Evolutionary conservation across 2,113 vertebrate genomes (phyloP).

Genomic region (Datnioides undecimradiatus): DNA sequence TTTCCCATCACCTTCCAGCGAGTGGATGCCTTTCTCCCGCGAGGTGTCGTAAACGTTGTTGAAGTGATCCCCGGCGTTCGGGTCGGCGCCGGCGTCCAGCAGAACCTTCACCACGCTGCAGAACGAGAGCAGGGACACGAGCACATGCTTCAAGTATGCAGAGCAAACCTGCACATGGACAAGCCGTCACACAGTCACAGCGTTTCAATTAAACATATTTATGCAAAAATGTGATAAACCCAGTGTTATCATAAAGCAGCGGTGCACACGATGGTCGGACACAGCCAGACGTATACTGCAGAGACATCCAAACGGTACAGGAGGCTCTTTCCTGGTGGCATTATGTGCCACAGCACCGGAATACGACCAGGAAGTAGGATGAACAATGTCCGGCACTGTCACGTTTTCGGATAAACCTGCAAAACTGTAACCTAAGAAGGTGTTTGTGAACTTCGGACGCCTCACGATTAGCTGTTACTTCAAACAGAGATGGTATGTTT

Average conservation of each 20-base stretch:
- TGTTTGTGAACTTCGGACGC: too few relatives aligned
- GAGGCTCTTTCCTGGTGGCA: background rate
- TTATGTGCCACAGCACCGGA: background rate
- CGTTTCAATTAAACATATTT: too few relatives aligned
- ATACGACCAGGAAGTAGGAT: background rate
- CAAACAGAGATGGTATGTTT: too few relatives aligned
- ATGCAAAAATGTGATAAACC: background rate
- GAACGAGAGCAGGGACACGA: slow-evolving; percentile 44
- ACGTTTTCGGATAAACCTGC: too few relatives aligned
- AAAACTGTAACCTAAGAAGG: too few relatives aligned
- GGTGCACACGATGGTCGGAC: background rate
- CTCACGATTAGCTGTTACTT: too few relatives aligned
- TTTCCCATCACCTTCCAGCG: slow-evolving; percentile 90
- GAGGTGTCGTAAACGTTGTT: slow-evolving; percentile 94
- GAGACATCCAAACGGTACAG: background rate
- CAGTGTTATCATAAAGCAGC: background rate
- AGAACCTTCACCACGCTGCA: slow-evolving; percentile 89
- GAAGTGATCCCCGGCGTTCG: slow-evolving; percentile 93
- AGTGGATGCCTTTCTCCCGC: slow-evolving; percentile 92
- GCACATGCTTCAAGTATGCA: too few relatives aligned
- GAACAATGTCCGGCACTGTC: too few relatives aligned
- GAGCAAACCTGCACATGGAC: too few relatives aligned
- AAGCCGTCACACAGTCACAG: too few relatives aligned
- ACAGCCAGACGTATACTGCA: background rate
- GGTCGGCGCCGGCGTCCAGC: slow-evolving; percentile 90